A percentile compares a stretch with the other conserved stretches of the same genome.
Conservation (phyloP, 2,888 invertebrate species). For the Conus canariensis region DNA sequence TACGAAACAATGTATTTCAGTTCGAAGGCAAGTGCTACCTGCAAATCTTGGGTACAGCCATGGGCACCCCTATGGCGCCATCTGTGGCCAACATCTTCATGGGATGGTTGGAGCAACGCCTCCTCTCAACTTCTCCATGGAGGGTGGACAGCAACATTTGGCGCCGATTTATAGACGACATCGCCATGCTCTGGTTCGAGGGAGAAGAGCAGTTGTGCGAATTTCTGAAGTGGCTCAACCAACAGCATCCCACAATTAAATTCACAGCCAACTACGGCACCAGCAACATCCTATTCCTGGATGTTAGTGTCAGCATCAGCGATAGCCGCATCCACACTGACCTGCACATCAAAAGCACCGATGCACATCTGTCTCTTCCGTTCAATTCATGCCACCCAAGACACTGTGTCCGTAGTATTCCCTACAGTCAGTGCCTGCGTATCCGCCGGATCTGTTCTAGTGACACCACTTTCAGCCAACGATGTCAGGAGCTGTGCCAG, state of each 20-base stretch:
- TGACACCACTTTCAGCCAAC: neutral
- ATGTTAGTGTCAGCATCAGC: neutral
- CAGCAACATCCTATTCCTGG: too few relatives aligned
- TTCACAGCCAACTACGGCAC: neutral
- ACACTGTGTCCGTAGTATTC: neutral
- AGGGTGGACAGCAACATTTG: neutral
- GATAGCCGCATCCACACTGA: neutral
- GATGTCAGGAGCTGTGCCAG: neutral
- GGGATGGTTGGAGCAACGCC: neutral
- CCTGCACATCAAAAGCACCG: neutral
- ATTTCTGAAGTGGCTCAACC: neutral
- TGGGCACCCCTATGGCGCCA: conserved; percentile 9
- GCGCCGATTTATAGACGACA: neutral
- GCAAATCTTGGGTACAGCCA: neutral
- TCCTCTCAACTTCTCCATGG: neutral
- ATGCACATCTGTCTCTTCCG: neutral
- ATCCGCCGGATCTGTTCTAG: neutral
- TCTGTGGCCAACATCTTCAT: neutral
- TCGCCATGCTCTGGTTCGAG: neutral
- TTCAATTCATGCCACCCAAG: neutral
- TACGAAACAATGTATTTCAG: neutral
- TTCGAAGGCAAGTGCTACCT: neutral
- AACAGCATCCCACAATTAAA: neutral
- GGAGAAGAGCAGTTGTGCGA: neutral
- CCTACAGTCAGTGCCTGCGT: neutral